A percentile compares a stretch with the other conserved stretches of the same genome.
Conservation (phyloP, 1,140 invertebrate species). For the Pectinophora gossypiella region DNA sequence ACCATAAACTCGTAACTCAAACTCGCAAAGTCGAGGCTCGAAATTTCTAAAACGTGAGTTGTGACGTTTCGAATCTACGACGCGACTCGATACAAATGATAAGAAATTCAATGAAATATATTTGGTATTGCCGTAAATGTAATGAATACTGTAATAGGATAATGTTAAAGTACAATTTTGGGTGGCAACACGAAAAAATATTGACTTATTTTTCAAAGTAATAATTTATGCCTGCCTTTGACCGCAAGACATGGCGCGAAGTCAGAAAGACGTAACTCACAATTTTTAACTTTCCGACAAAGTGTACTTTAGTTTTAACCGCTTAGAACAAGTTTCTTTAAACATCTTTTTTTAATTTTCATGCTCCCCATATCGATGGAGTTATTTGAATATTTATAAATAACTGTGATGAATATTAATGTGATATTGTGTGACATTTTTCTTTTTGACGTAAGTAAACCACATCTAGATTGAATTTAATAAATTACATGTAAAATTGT, state of each 20-base stretch:
- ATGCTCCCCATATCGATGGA: conserved; percentile 22
- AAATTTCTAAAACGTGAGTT: not conserved
- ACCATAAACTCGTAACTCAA: conserved; percentile 8
- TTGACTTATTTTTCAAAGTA: conserved; percentile 36
- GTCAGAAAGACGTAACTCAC: conserved; percentile 17
- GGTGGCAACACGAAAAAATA: conserved; percentile 9
- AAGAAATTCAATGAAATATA: conserved; percentile 37
- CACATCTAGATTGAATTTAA: conserved; percentile 4
- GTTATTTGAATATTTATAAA: conserved; percentile 22
- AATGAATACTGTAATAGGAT: conserved; percentile 16
- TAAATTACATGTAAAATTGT: too few species aligned
- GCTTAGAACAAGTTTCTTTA: not conserved
- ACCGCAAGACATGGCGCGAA: conserved; percentile 19
- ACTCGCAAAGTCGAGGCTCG: conserved; percentile 10
- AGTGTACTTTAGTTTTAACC: not conserved
- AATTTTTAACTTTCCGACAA: not conserved
- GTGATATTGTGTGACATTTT: not conserved
- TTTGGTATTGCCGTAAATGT: conserved; percentile 14
- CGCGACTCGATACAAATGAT: conserved; percentile 33
- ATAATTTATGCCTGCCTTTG: conserved; percentile 51
- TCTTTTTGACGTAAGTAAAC: conserved; percentile 1
- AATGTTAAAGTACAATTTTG: conserved; percentile 12
- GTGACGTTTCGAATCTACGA: conserved; percentile 12
- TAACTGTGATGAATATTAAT: not conserved
- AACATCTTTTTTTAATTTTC: not conserved